Percentiles rank a stretch among this genome's conserved stretches.
Evolutionary conservation across 2,888 invertebrate species (phyloP).

Genomic region (Autographa gamma): DNA sequence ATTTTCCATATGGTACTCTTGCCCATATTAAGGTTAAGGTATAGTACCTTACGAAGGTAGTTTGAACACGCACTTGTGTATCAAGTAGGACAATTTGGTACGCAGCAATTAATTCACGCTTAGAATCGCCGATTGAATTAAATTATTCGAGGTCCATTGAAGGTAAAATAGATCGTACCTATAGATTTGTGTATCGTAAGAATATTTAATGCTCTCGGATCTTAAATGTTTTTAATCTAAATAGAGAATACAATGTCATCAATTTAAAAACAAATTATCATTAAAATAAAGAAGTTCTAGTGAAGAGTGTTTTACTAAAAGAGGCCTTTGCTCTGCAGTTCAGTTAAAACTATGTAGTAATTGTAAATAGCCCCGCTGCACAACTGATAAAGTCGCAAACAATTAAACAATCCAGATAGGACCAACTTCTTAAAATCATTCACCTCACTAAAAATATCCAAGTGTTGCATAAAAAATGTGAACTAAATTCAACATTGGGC

Average conservation of each 20-base stretch:
- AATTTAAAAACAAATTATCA: too few species aligned
- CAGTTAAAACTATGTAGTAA: too few species aligned
- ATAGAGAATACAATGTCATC: too few species aligned
- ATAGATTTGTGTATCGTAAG: neutral
- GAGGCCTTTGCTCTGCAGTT: too few species aligned
- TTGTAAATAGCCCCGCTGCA: too few species aligned
- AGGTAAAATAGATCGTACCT: slow-evolving; percentile 1
- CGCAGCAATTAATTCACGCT: neutral
- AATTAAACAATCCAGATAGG: neutral
- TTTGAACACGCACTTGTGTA: neutral
- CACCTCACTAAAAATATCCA: neutral
- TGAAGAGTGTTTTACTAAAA: too few species aligned
- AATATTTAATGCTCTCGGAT: neutral
- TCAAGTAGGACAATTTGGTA: slow-evolving; percentile 4
- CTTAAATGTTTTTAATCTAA: neutral
- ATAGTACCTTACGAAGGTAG: neutral
- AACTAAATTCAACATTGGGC: too few species aligned
- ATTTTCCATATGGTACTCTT: neutral
- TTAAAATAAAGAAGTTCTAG: too few species aligned
- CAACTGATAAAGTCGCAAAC: too few species aligned
- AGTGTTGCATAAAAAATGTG: neutral
- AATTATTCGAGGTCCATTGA: slow-evolving; percentile 1
- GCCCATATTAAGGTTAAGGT: neutral
- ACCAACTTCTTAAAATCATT: neutral
- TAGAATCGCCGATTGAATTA: slow-evolving; percentile 1